Percentiles rank a stretch among this genome's conserved stretches.
Evolutionary conservation across 2,888 invertebrate species (phyloP).

Genomic region (Emmelina monodactyla): DNA sequence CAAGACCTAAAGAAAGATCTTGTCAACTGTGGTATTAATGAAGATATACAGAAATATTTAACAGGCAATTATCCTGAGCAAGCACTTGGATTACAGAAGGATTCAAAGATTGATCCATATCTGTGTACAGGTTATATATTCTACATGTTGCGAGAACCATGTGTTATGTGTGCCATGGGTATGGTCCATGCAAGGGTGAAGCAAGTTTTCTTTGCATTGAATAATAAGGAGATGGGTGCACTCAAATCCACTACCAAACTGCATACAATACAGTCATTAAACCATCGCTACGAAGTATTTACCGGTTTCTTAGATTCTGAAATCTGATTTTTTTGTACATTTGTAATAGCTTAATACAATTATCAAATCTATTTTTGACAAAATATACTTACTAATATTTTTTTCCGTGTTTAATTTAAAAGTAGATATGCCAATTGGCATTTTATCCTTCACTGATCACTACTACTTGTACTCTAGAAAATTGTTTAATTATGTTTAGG

Average conservation of each 20-base stretch:
- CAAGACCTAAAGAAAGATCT: conserved; percentile 12
- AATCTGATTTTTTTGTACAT: too few species aligned
- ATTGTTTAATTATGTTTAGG: too few species aligned
- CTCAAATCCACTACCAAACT: conserved; percentile 76
- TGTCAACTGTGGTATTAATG: conserved; percentile 40
- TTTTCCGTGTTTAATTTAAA: too few species aligned
- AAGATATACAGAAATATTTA: conserved; percentile 34
- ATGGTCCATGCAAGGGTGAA: conserved; percentile 88
- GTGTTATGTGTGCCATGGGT: conserved; percentile 96
- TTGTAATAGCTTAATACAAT: too few species aligned
- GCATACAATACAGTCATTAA: conserved; percentile 80
- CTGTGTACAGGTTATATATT: conserved; percentile 88
- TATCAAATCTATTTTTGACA: too few species aligned
- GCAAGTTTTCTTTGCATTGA: conserved; percentile 78
- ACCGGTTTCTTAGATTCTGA: conserved; percentile 68
- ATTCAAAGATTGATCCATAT: too few species aligned
- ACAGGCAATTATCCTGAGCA: conserved; percentile 15
- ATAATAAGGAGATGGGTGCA: conserved; percentile 69
- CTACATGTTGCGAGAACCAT: conserved; percentile 86
- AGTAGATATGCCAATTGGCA: too few species aligned
- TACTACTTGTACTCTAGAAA: too few species aligned
- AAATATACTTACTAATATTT: too few species aligned
- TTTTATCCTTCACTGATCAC: too few species aligned
- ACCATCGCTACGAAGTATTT: conserved; percentile 93
- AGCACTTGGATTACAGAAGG: neutral